phyloP scores from a whole-genome alignment of 2,888 invertebrate species.

The Stomorhina lunata region DNA sequence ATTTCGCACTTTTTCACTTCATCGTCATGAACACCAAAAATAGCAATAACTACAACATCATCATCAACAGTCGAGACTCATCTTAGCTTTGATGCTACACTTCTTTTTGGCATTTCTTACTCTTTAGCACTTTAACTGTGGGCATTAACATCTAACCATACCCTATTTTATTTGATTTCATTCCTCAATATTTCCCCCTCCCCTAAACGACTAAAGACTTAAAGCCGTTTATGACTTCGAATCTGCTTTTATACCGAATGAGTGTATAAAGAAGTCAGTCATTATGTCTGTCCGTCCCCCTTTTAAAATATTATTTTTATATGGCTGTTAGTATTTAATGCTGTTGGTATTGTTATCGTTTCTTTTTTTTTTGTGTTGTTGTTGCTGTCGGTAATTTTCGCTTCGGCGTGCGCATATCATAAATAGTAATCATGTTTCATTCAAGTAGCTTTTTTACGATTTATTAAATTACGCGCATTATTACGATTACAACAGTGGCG shows the following conservation, averaged over 20 bases:
- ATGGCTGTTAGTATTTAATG: slow-evolving; percentile 45
- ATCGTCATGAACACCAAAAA: slow-evolving; percentile 45
- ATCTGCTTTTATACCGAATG: background rate
- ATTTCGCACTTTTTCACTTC: slow-evolving; percentile 61
- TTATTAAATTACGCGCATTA: slow-evolving; percentile 70
- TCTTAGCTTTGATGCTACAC: slow-evolving; percentile 30
- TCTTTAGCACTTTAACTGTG: slow-evolving; percentile 45
- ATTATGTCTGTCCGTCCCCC: slow-evolving; percentile 1
- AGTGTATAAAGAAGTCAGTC: slow-evolving; percentile 6
- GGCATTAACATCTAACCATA: slow-evolving; percentile 43
- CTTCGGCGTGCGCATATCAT: slow-evolving; percentile 68
- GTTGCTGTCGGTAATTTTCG: slow-evolving; percentile 64
- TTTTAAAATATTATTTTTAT: slow-evolving; percentile 42
- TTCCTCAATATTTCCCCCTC: background rate
- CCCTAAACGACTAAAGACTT: background rate
- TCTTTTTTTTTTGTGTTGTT: background rate
- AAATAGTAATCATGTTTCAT: slow-evolving; percentile 71
- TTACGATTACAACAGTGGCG: slow-evolving; percentile 69
- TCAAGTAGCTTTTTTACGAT: slow-evolving; percentile 71
- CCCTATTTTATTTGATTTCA: slow-evolving; percentile 12
- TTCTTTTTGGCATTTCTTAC: slow-evolving; percentile 23
- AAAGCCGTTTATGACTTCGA: background rate
- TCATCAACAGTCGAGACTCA: slow-evolving; percentile 36
- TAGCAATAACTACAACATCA: slow-evolving; percentile 10
- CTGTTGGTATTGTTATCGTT: slow-evolving; percentile 17